Base-by-base conservation (phyloP, 2,888 invertebrate genomes). In the Augiades crinisus region DNA sequence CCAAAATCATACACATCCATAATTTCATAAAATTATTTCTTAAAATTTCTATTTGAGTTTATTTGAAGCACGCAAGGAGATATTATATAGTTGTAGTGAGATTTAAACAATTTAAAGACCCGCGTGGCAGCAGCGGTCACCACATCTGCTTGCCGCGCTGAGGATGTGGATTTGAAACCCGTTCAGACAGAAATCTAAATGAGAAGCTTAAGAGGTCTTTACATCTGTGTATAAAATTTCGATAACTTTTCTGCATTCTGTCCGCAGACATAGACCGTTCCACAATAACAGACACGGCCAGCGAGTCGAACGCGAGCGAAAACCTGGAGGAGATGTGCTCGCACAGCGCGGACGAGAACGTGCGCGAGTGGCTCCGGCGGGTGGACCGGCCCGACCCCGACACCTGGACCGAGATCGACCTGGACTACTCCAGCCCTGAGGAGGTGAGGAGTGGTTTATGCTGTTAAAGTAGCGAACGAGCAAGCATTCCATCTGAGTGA, bases 391-490 rank as follows among this genome's bases (percentile, higher is more conserved):
- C 63, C 2, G 77, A 74, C 58, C 80, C 90, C 45, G 93, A 93
- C 62, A 93, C 93, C 53, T 94, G 94, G 94, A 94, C 94, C 0
- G 94, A 94, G 76, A 94, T 94, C 49, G 94, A 93, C 74, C 78
- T 94, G 65, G 93, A 93, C 56, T 92, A 92, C 69, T 93, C 93
- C 13, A 92, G 92, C 61, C 93, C 93, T 0, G 93, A 93, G 50
- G 93, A 93, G 67, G 80, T 90, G 2, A 56, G 55, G 14, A 13
- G 10, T 5, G 24, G 5, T 12, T 7, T 17, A 16, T 14, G n/a
- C 2, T 12, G 2, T 86, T n/a, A 3, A 30, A 19, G 3, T 19
- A 5, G 3, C 3, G 3, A 19, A 4, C 19, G 3, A 3, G 19
- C 19, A 19, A 19, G 5, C 19, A 19, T 19, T 19, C 3, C 5